These are phyloP conservation scores for Alaudala cheleensis DNA, from an alignment of 2,113 vertebrate genomes.

Conservation along the genomic window DNA sequence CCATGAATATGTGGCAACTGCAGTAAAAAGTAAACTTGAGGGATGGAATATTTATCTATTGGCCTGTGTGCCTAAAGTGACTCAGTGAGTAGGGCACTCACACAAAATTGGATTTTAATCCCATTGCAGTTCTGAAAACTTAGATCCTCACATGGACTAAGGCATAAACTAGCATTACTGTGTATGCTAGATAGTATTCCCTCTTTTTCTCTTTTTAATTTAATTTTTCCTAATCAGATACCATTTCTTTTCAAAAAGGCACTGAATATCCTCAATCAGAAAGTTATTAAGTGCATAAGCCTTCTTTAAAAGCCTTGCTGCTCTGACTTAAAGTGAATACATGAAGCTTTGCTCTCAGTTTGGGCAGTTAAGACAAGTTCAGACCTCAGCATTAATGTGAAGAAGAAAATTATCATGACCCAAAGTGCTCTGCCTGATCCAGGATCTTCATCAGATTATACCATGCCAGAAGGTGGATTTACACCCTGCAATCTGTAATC, in stretches of 20 bases:
- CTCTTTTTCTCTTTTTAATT: not conserved
- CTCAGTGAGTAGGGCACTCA: not conserved
- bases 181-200: not conserved
- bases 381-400: not conserved
- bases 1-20: not conserved
- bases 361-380: not conserved
- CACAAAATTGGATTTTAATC: not conserved
- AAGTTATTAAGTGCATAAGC: not conserved
- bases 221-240: not conserved
- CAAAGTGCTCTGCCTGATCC: not conserved
- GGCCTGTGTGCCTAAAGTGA: not conserved
- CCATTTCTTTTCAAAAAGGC: not conserved
- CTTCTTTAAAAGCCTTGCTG: not conserved
- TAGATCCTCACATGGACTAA: not conserved
- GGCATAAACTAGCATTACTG: not conserved
- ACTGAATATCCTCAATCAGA: not conserved
- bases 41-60: accelerated
- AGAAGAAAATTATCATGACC: not conserved
- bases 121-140: not conserved
- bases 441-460: not conserved
- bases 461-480: not conserved
- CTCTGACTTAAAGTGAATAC: not conserved
- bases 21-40: not conserved
- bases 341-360: not conserved
- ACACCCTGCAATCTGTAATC: not conserved